Evolutionary conservation across 2,888 invertebrate genomes (phyloP).

Genomic region (Iphiclides podalirius): DNA sequence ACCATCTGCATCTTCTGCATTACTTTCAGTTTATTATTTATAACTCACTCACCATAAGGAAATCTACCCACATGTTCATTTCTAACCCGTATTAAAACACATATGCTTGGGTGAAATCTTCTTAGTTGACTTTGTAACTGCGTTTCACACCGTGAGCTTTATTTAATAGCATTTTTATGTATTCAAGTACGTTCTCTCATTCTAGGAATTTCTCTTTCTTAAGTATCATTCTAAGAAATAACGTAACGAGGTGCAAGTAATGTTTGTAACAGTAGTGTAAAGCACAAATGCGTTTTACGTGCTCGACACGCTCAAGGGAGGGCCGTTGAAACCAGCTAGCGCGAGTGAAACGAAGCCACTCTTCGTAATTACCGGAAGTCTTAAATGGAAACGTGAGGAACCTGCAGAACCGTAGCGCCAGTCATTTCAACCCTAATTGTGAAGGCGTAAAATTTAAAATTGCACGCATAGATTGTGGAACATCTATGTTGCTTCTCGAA

Average conservation of each 20-base stretch:
- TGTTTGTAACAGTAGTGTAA: constrained; percentile 12
- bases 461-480: background rate
- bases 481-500: constrained; percentile 14
- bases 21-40: too few species aligned
- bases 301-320: constrained; percentile 17
- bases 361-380: constrained; percentile 20
- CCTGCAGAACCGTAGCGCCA: constrained; percentile 4
- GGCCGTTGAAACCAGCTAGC: constrained; percentile 4
- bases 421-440: constrained; percentile 9
- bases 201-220: background rate
- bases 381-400: constrained; percentile 20
- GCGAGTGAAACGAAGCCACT: constrained; percentile 20
- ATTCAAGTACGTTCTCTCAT: too few species aligned
- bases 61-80: too few species aligned
- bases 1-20: too few species aligned
- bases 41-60: too few species aligned
- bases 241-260: constrained; percentile 12
- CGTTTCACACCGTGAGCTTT: too few species aligned
- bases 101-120: too few species aligned
- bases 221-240: constrained; percentile 6
- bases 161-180: too few species aligned
- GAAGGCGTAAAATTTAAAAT: constrained; percentile 5
- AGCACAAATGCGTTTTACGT: constrained; percentile 21
- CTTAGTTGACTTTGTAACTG: too few species aligned
- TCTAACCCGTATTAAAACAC: too few species aligned